Base-by-base conservation (phyloP, 1,140 invertebrate genomes). In the Drosophila sucinea region DNA sequence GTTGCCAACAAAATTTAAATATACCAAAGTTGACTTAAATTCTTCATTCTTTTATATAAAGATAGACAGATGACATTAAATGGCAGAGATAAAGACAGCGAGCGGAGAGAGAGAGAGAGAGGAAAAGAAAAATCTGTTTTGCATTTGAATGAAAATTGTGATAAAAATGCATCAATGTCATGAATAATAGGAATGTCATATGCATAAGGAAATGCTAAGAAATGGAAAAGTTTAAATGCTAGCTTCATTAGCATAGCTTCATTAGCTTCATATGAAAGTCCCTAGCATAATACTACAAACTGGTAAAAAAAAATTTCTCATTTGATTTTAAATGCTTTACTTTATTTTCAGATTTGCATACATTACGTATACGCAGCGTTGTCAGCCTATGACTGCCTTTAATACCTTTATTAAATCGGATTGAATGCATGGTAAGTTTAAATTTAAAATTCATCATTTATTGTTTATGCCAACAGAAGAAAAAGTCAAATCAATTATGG, bases 101-200 rank as follows among this genome's bases (percentile, higher is more conserved):
- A 38, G 17, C 17, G 10, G 44, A 25, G n/a, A 51, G 7, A 10
- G 44, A 10, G 44, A 3, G 23, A 2, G 23, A 47, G 7, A 47
- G 3, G 2, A 25, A 47, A 25, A 47, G 44, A 0, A 71, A 41
- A 71, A 47, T 67, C 62, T 56, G 60, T 65, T 78, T 73, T 60
- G 69, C 75, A 78, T 73, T 32, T 68, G 69, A 60, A 73, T 72
- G 23, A 38, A 44, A 60, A 74, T 61, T 72, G 54, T 65, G 55
- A 64, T 66, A 67, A 47, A 68, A 79, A 75, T 82, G 68, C 80
- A 79, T 75, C 60, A 83, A 79, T 47, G 68, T 62, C 72, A 63
- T 35, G 4, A 10, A 80, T 84, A 83, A 83, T 83, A 62, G 73
- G 70, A 68, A 73, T 84, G 81, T 77, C 81, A 83, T 47, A 33